These are phyloP conservation scores for Tylochromis polylepis DNA, from an alignment of 2,113 vertebrate species.

Conservation along the genomic window DNA sequence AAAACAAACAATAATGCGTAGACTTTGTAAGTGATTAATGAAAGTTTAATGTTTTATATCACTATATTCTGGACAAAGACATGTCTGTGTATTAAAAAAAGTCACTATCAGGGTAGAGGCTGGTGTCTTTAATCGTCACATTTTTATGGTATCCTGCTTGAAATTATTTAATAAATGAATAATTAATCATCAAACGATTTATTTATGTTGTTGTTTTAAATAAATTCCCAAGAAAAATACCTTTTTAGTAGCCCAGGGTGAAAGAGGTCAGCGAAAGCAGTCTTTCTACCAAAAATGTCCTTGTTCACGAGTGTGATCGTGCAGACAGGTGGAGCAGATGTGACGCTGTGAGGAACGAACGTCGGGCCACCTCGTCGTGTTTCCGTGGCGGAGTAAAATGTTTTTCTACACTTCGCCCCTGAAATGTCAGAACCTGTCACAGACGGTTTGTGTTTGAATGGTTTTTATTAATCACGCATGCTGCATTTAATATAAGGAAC, in stretches of 20 bases:
- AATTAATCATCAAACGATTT: slow-evolving; percentile 7
- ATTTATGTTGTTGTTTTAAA: not conserved
- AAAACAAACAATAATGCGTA: slow-evolving; percentile 15
- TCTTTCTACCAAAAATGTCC: too few relatives aligned
- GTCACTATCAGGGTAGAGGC: slow-evolving; percentile 53
- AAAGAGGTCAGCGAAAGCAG: too few relatives aligned
- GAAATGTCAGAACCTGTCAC: too few relatives aligned
- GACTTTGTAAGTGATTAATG: slow-evolving; percentile 65
- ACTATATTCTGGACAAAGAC: slow-evolving; percentile 54
- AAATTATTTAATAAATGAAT: slow-evolving; percentile 69
- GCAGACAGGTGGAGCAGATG: too few relatives aligned
- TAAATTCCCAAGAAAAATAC: not conserved
- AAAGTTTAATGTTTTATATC: slow-evolving; percentile 68
- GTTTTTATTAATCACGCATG: too few relatives aligned
- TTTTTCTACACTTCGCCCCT: too few relatives aligned
- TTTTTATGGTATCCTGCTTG: slow-evolving; percentile 66
- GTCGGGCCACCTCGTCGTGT: too few relatives aligned
- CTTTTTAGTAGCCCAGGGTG: not conserved
- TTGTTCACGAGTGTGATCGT: too few relatives aligned
- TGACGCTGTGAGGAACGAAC: too few relatives aligned
- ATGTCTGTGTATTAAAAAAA: slow-evolving; percentile 40
- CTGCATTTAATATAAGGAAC: too few relatives aligned
- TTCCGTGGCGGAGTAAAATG: too few relatives aligned
- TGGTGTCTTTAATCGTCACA: slow-evolving; percentile 54
- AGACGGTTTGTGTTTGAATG: too few relatives aligned